phyloP scores from a whole-genome alignment of 2,113 vertebrate species.

The Riparia riparia region DNA sequence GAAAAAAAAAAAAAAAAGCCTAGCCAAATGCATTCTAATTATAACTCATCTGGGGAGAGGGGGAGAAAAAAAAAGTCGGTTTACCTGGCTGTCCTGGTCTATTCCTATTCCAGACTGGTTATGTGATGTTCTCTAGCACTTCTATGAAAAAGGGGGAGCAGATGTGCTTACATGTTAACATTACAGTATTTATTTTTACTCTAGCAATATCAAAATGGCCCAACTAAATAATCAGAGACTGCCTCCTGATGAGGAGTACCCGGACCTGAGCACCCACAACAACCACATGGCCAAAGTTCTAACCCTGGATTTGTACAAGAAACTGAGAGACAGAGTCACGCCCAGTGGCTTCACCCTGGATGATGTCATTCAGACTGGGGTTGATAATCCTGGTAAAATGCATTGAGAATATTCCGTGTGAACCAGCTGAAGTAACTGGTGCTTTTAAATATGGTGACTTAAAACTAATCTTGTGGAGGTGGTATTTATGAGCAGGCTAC shows the following conservation, averaged over 20 bases:
- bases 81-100: background rate
- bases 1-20: background rate
- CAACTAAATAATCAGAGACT: slow-evolving; percentile 75
- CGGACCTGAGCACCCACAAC: slow-evolving; percentile 79
- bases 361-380: slow-evolving; percentile 84
- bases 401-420: slow-evolving; percentile 32
- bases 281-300: slow-evolving; percentile 83
- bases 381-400: slow-evolving; percentile 88
- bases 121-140: slow-evolving; percentile 41
- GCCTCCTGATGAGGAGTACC: slow-evolving; percentile 77
- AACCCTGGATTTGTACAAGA: slow-evolving; percentile 77
- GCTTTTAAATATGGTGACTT: slow-evolving; percentile 48
- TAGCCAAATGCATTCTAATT: slow-evolving; percentile 18
- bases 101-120: background rate
- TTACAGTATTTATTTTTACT: slow-evolving; percentile 76
- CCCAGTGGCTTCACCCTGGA: slow-evolving; percentile 82
- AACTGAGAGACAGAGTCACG: slow-evolving; percentile 73
- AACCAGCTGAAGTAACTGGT: slow-evolving; percentile 50
- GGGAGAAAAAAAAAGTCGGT: background rate
- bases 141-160: slow-evolving; percentile 67
- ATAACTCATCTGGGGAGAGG: background rate
- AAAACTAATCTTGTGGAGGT: slow-evolving; percentile 31
- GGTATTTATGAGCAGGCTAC: slow-evolving; percentile 15
- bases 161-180: slow-evolving; percentile 64
- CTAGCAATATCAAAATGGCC: slow-evolving; percentile 74